Evolutionary conservation across 2,797 vertebrate species (phyloP).

Genomic region (Esox masquinongy): DNA sequence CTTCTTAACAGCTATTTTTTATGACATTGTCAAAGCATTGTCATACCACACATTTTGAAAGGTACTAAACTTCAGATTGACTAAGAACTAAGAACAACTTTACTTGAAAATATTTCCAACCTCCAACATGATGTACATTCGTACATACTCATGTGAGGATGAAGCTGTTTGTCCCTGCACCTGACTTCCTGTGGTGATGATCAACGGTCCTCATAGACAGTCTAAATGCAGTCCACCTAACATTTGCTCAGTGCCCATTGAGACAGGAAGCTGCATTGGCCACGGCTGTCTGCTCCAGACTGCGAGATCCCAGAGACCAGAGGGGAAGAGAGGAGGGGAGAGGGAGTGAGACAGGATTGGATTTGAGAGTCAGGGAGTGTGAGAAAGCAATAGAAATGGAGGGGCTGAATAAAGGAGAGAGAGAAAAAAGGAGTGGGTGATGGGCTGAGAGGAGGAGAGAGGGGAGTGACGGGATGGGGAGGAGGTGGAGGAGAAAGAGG

Average conservation of each 20-base stretch:
- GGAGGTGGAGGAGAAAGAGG: not conserved
- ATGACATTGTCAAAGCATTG: not conserved
- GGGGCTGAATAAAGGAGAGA: conserved; percentile 1
- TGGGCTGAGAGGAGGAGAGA: not conserved
- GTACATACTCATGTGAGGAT: not conserved
- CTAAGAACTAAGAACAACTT: not conserved
- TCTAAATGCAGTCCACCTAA: conserved; percentile 43
- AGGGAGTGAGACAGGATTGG: conserved; percentile 22
- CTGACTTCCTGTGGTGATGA: conserved; percentile 24
- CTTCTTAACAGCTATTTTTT: not conserved
- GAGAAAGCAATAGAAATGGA: conserved; percentile 4
- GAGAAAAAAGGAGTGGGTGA: conserved; percentile 18
- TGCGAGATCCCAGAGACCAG: conserved; percentile 43
- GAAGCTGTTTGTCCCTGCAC: conserved; percentile 27
- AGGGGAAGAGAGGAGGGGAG: not conserved
- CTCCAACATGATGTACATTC: not conserved
- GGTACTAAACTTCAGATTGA: not conserved
- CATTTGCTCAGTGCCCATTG: conserved; percentile 66
- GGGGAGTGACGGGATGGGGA: not conserved
- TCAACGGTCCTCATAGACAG: conserved; percentile 54
- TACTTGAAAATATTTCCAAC: not conserved
- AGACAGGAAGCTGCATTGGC: conserved; percentile 66
- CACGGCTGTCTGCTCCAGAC: conserved; percentile 58
- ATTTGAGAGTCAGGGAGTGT: conserved; percentile 13
- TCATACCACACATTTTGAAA: not conserved